phyloP scores from a whole-genome alignment of 2,113 vertebrate species.

The Hippocampus mohnikei region DNA sequence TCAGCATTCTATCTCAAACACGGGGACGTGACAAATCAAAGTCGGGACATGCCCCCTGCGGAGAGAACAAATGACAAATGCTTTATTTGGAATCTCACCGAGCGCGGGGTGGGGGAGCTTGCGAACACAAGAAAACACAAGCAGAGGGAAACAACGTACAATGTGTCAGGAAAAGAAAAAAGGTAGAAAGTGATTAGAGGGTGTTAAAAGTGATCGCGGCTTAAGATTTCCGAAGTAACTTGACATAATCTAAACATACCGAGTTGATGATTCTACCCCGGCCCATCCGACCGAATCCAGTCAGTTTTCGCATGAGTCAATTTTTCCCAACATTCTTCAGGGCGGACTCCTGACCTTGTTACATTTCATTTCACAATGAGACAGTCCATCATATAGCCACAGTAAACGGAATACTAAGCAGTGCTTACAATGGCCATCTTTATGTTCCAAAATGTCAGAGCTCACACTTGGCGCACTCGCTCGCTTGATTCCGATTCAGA shows the following conservation, averaged over 20 bases:
- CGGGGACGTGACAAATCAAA: conserved; percentile 34
- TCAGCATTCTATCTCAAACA: conserved; percentile 1
- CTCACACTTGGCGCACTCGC: not conserved
- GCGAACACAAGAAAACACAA: conserved; percentile 5
- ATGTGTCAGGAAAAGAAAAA: not conserved
- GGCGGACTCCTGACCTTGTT: conserved; percentile 69
- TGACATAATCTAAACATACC: not conserved
- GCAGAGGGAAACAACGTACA: not conserved
- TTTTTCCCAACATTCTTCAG: conserved; percentile 61
- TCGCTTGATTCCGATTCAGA: conserved; percentile 3
- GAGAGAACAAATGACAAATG: conserved; percentile 27
- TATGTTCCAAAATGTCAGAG: conserved; percentile 37
- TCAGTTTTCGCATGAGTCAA: not conserved
- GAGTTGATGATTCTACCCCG: not conserved
- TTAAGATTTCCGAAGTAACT: not conserved
- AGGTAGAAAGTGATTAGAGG: not conserved
- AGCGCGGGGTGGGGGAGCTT: conserved; percentile 6
- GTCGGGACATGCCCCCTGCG: conserved; percentile 6
- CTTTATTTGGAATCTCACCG: conserved; percentile 15
- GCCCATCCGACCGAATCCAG: not conserved
- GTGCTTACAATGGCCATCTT: conserved; percentile 49
- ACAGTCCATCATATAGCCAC: conserved; percentile 54
- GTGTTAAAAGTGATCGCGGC: not conserved
- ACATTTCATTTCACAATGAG: conserved; percentile 61
- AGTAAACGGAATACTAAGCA: conserved; percentile 26